Evolutionary conservation across 2,888 invertebrate genomes (phyloP).

Genomic region (Nycteola revayana): DNA sequence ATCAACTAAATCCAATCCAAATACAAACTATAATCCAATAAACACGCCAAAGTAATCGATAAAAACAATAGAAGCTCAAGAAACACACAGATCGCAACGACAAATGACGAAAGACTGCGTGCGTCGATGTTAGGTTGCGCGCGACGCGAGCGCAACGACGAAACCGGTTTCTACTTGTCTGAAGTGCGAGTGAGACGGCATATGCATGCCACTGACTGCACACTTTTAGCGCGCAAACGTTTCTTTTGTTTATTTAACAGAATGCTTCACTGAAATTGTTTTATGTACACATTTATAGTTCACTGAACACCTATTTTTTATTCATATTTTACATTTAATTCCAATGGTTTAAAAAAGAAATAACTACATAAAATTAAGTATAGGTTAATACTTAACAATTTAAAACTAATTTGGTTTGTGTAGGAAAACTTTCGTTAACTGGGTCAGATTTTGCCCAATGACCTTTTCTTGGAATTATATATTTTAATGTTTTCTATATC

Average conservation of each 20-base stretch:
- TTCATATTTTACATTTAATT: neutral
- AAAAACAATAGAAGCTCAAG: conserved; percentile 2
- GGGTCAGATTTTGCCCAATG: too few relatives aligned
- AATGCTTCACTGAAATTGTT: too few relatives aligned
- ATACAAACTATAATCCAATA: conserved; percentile 2
- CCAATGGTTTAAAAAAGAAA: neutral
- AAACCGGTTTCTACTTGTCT: conserved; percentile 6
- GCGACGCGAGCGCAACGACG: conserved; percentile 6
- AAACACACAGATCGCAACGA: conserved; percentile 6
- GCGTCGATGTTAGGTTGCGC: neutral
- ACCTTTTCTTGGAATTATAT: too few relatives aligned
- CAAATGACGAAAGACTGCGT: conserved; percentile 4
- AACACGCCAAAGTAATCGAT: conserved; percentile 4
- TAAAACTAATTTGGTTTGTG: too few relatives aligned
- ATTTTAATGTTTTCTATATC: too few relatives aligned
- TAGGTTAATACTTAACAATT: too few relatives aligned
- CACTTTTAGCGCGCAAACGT: neutral
- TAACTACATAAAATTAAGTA: neutral
- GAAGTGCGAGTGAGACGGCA: conserved; percentile 2
- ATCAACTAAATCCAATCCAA: conserved; percentile 4
- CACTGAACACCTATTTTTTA: neutral
- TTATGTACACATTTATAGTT: neutral
- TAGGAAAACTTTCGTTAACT: too few relatives aligned
- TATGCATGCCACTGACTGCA: neutral
- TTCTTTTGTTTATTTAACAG: too few relatives aligned